Conservation (phyloP, 2,113 vertebrate genomes). For the Heliornis fulica region DNA sequence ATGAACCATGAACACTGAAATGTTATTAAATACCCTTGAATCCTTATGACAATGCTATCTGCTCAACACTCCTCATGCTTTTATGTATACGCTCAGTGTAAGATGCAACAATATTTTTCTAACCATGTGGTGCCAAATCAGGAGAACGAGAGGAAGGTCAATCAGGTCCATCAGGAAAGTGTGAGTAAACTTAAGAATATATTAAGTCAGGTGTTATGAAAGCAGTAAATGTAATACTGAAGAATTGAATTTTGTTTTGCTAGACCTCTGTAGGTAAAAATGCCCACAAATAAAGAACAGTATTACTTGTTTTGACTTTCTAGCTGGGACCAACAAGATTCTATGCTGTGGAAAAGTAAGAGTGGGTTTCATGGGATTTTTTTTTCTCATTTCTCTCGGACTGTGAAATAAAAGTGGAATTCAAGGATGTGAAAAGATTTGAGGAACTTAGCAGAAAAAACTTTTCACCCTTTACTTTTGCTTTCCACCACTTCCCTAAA, state of each 20-base stretch:
- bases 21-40: neutral
- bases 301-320: neutral
- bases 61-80: neutral
- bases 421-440: neutral
- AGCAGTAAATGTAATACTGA: neutral
- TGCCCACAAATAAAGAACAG: neutral
- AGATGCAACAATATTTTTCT: neutral
- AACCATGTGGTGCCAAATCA: neutral
- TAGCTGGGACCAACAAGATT: neutral
- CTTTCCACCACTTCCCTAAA: neutral
- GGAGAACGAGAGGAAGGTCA: neutral
- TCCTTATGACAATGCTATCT: neutral
- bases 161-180: neutral
- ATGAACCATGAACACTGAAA: neutral
- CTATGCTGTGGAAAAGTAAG: neutral
- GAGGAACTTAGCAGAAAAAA: neutral
- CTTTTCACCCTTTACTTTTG: neutral
- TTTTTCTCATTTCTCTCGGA: neutral
- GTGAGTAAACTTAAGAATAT: neutral
- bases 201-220: neutral
- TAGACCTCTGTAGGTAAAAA: neutral
- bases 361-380: neutral
- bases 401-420: neutral
- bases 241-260: neutral
- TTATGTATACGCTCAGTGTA: rapidly evolving